These are phyloP conservation scores for Neodiprion virginianus DNA, from an alignment of 1,140 invertebrate genomes.

Conservation along the genomic window DNA sequence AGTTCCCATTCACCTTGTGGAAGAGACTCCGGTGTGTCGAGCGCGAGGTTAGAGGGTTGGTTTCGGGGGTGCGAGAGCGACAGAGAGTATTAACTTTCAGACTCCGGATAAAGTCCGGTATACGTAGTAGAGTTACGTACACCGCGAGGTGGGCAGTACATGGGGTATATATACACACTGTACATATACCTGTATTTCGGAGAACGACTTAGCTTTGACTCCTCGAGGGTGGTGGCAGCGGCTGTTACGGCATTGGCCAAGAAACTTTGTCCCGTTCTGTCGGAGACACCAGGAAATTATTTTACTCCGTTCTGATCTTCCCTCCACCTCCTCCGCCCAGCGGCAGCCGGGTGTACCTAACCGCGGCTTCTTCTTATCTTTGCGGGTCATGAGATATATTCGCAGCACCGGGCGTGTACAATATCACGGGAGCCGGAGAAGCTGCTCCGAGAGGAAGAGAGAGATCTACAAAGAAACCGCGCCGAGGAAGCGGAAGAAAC, in stretches of 20 bases:
- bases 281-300: slow-evolving; percentile 56
- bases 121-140: neutral
- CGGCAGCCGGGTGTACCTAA: no score
- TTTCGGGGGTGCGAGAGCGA: neutral
- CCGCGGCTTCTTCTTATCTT: slow-evolving; percentile 16
- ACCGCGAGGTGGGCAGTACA: neutral
- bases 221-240: neutral
- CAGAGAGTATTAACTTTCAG: neutral
- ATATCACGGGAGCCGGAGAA: neutral
- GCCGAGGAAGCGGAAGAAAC: no score
- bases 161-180: neutral
- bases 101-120: neutral
- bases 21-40: neutral
- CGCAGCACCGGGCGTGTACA: no score
- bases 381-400: neutral
- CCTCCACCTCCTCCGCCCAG: no score
- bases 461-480: no score
- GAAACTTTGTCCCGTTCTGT: slow-evolving; percentile 53
- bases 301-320: slow-evolving; percentile 36
- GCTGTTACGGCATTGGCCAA: slow-evolving; percentile 36
- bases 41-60: neutral
- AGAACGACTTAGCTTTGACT: neutral
- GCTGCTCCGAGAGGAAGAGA: neutral
- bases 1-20: neutral
- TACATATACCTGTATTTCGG: neutral